Base-by-base conservation (phyloP, 1,140 invertebrate species). In the Macrocentrus cingulum region DNA sequence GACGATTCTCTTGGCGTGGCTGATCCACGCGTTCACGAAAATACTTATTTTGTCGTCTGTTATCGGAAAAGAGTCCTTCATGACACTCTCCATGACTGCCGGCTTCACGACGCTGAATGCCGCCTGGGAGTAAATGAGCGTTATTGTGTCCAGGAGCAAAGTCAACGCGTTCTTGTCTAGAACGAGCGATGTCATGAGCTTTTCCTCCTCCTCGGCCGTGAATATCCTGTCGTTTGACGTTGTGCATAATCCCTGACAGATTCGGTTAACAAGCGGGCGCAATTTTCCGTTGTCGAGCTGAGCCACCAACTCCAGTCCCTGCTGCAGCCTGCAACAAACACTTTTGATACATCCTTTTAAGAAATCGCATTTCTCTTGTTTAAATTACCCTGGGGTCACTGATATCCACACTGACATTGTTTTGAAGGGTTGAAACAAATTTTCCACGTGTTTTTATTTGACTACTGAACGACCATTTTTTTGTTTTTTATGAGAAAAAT, bases 271-370 rank as follows among this genome's bases (percentile, higher is more conserved):
- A 1, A 79, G 59, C 3, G 70, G 60, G 11, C 73, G 71, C 8
- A 77, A 72, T 67, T 79, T 79, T n/a, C 64, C 65, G 23, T 58
- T 71, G 42, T 75, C 74, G 5, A 76, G n/a, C 57, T 64, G 58
- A 46, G 61, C 54, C 7, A 69, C 39, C 49, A 75, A 63, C 9
- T 62, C 64, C 2, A 76, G 46, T 29, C 73, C 74, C 51, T 61
- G 48, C 54, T 69, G 58, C 0, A 75, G 22, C 13, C 72, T 76
- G 16, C 36, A 39, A 39, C 15, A 15, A 39, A 15, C 34, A 50
- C 23, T 13, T n/a, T n/a, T n/a, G 15, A 5, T 39, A 39, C 36
- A 39, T n/a, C 15, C 9, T 29, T n/a, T 16, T 29, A 45, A 42
- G 15, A 3, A 44, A 32, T 15, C 50, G 20, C 32, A 5, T 3